phyloP scores from a whole-genome alignment of 2,113 vertebrate species.

The Melanerpes formicivorus region DNA sequence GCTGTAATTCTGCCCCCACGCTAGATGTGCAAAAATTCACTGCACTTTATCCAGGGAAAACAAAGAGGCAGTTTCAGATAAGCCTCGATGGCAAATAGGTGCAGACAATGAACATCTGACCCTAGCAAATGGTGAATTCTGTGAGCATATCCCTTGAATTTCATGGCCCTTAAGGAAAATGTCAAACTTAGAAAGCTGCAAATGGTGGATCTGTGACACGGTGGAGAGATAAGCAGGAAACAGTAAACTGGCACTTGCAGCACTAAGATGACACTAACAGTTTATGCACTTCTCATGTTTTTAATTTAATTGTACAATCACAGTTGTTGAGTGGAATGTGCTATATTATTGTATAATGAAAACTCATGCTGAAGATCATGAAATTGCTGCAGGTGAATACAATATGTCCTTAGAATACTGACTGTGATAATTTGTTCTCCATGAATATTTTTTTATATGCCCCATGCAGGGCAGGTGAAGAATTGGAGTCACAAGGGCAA shows the following conservation, averaged over 20 bases:
- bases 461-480: not conserved
- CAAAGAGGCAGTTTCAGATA: not conserved
- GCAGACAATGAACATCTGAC: not conserved
- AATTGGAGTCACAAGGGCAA: not conserved
- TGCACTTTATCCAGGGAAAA: not conserved
- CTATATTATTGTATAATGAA: not conserved
- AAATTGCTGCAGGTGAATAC: not conserved
- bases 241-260: not conserved
- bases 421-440: not conserved
- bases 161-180: not conserved
- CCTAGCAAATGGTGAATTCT: not conserved
- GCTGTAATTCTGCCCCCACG: not conserved
- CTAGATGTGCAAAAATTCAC: not conserved
- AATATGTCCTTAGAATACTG: not conserved
- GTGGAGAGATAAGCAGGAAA: not conserved
- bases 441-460: not conserved
- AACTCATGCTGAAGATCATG: not conserved
- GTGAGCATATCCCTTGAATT: not conserved
- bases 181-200: not conserved
- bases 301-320: not conserved
- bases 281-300: not conserved
- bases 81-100: not conserved
- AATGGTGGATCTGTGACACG: not conserved
- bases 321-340: not conserved
- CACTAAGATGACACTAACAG: not conserved